phyloP scores from a whole-genome alignment of 2,113 vertebrate genomes.

The Cichladusa arquata region DNA sequence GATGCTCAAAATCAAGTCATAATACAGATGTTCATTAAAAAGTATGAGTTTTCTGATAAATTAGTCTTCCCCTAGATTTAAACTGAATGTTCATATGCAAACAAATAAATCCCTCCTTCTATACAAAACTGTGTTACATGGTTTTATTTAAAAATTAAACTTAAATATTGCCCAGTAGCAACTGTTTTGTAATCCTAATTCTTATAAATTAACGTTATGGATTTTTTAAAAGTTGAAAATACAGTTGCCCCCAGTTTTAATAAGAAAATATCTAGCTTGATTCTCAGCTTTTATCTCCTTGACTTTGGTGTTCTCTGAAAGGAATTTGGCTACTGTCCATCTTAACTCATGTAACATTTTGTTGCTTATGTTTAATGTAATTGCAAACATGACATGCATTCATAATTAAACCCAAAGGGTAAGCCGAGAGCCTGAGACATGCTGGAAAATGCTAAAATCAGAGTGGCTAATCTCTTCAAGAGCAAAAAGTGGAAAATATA shows the following conservation, averaged over 20 bases:
- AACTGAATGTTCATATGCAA: neutral
- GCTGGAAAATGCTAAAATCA: conserved; percentile 13
- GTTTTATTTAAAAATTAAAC: neutral
- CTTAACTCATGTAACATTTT: conserved; percentile 66
- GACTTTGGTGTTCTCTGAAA: conserved; percentile 28
- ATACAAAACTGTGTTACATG: neutral
- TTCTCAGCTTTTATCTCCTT: conserved; percentile 27
- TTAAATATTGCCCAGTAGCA: neutral
- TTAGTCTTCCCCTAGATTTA: neutral
- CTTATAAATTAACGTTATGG: neutral
- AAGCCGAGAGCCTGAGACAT: neutral
- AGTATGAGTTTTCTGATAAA: neutral
- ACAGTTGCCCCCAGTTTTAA: neutral
- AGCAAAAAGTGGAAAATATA: conserved; percentile 16
- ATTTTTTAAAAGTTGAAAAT: neutral
- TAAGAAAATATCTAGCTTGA: conserved; percentile 1
- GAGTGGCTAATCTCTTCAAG: conserved; percentile 15
- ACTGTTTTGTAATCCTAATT: neutral
- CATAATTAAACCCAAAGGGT: conserved; percentile 51
- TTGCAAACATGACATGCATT: conserved; percentile 61
- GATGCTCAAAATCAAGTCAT: neutral
- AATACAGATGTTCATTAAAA: neutral
- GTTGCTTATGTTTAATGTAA: conserved; percentile 64
- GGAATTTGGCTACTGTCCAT: conserved; percentile 62
- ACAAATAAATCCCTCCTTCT: neutral